Evolutionary conservation across 2,888 invertebrate species (phyloP).

Genomic region (Volucella inflata): DNA sequence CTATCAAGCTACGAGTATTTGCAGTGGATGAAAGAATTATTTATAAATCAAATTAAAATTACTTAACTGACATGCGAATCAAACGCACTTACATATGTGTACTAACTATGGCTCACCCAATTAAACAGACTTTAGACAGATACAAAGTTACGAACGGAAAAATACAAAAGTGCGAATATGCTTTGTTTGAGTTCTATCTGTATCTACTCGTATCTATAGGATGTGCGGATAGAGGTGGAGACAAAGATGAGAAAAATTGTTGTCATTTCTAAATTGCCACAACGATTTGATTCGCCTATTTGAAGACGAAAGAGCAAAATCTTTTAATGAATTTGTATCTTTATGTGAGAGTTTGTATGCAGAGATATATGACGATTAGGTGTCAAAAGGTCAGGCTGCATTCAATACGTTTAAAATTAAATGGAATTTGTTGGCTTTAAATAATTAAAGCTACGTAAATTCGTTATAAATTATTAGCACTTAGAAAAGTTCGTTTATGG

Average conservation of each 20-base stretch:
- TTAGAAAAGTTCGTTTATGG: background rate
- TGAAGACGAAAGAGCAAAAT: conserved; percentile 41
- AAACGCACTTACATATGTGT: conserved; percentile 39
- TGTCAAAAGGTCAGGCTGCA: conserved; percentile 47
- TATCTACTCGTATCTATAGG: background rate
- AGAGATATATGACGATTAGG: background rate
- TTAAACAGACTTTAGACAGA: conserved; percentile 27
- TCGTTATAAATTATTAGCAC: conserved; percentile 33
- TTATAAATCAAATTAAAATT: conserved; percentile 30
- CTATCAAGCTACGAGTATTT: background rate
- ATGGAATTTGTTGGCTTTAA: conserved; percentile 25
- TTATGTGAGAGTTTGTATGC: background rate
- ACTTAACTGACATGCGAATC: conserved; percentile 29
- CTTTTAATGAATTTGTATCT: conserved; percentile 34
- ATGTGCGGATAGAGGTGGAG: background rate
- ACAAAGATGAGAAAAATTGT: background rate
- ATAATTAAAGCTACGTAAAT: conserved; percentile 16
- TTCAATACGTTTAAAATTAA: conserved; percentile 53
- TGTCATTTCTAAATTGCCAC: conserved; percentile 67
- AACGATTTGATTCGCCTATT: conserved; percentile 64
- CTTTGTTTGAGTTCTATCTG: background rate
- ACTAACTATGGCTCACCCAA: conserved; percentile 38
- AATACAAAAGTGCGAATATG: background rate
- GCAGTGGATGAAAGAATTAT: background rate
- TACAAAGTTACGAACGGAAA: conserved; percentile 22